Percentiles rank a stretch among this genome's conserved stretches.
Conservation (phyloP, 2,113 vertebrate species). For the Oxyruncus cristatus region DNA sequence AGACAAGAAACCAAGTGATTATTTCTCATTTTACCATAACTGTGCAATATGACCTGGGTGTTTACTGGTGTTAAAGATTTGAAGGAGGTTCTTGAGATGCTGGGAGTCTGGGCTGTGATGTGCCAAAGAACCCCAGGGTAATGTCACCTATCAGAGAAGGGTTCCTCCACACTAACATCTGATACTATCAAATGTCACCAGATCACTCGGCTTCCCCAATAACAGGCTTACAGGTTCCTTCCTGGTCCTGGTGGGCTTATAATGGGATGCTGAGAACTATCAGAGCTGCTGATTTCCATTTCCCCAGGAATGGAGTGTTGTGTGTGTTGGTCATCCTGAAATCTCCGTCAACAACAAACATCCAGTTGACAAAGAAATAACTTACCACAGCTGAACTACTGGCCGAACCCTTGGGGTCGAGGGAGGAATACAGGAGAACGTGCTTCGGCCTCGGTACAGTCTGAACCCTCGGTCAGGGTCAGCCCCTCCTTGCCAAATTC, state of each 20-base stretch:
- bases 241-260: neutral
- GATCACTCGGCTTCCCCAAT: neutral
- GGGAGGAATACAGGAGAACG: neutral
- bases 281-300: neutral
- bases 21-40: neutral
- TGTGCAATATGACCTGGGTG: neutral
- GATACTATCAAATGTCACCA: neutral
- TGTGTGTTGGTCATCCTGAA: neutral
- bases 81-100: neutral
- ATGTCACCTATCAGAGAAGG: neutral
- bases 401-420: neutral
- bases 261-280: neutral
- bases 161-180: neutral
- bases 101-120: neutral
- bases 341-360: neutral
- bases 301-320: neutral
- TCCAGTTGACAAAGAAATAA: neutral
- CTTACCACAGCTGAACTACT: neutral
- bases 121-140: neutral
- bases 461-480: neutral
- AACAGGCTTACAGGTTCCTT: neutral
- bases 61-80: neutral
- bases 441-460: neutral
- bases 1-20: neutral
- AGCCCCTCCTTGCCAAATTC: neutral